A percentile compares a stretch with the other conserved stretches of the same genome.
These are phyloP conservation scores for Engystomops pustulosus DNA, from an alignment of 2,113 vertebrate genomes.

Conservation along the genomic window DNA sequence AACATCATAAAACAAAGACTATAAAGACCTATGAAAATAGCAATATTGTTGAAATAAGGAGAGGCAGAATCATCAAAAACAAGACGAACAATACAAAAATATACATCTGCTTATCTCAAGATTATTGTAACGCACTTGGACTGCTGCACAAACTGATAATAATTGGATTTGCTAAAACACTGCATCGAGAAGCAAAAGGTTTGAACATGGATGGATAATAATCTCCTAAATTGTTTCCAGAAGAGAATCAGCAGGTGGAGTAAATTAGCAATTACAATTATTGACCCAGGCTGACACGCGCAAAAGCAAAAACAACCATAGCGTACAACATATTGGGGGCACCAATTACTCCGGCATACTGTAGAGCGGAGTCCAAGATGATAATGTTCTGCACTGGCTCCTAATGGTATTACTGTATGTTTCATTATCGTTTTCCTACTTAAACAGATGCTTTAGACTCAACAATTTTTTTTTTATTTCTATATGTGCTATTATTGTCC, in stretches of 20 bases:
- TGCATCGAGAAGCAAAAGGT: not conserved
- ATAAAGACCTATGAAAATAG: not conserved
- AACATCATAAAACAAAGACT: not conserved
- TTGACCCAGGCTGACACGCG: not conserved
- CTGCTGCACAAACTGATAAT: not conserved
- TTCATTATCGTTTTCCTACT: not conserved
- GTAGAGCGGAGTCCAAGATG: not conserved
- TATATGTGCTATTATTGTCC: not conserved
- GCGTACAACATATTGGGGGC: not conserved
- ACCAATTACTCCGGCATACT: not conserved
- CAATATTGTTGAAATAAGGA: not conserved
- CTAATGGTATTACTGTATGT: not conserved
- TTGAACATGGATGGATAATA: not conserved
- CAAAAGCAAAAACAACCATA: not conserved
- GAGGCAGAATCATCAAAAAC: too few relatives aligned
- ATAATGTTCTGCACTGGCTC: not conserved
- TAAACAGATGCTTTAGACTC: not conserved
- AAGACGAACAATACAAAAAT: not conserved
- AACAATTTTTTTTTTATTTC: not conserved
- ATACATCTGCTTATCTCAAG: not conserved
- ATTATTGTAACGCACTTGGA: not conserved
- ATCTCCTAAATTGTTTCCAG: slow-evolving; percentile 1
- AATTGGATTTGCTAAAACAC: not conserved
- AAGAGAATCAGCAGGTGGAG: not conserved
- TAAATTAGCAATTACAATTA: slow-evolving; percentile 21